Percentiles rank a stretch among this genome's conserved stretches.
Conservation (phyloP, 2,888 invertebrate species). For the Ceraclea dissimilis region DNA sequence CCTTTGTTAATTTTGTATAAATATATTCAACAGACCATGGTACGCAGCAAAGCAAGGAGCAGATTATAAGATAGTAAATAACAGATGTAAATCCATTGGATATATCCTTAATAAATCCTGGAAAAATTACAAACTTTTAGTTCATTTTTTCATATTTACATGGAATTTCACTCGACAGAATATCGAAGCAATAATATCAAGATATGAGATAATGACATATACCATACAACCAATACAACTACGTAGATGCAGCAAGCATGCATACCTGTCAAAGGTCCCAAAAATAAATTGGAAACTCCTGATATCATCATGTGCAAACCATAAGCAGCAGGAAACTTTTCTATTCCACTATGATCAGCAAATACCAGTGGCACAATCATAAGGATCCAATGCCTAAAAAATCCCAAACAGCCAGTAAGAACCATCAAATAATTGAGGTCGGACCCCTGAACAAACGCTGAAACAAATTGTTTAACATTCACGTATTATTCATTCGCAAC, state of each 20-base stretch:
- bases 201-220: no score
- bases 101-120: slow-evolving; percentile 48
- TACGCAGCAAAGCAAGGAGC: slow-evolving; percentile 58
- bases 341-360: slow-evolving; percentile 57
- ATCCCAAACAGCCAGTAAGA: slow-evolving; percentile 56
- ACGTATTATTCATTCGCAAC: no score
- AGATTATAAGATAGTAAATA: slow-evolving; percentile 58
- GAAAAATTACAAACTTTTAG: no score
- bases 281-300: slow-evolving; percentile 58
- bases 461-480: slow-evolving; percentile 14
- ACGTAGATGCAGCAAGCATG: no score
- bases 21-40: slow-evolving; percentile 57
- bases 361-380: slow-evolving; percentile 64
- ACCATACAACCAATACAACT: no score
- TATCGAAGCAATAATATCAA: no score
- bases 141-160: no score
- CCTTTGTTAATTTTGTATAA: neutral
- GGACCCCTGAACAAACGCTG: slow-evolving; percentile 46
- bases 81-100: slow-evolving; percentile 59
- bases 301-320: slow-evolving; percentile 66
- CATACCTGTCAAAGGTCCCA: slow-evolving; percentile 63
- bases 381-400: slow-evolving; percentile 62
- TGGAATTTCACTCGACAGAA: no score
- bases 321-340: slow-evolving; percentile 65
- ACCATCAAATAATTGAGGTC: slow-evolving; percentile 49